These are phyloP conservation scores for Himalopsyche anomala DNA, from an alignment of 2,888 invertebrate species.

Conservation along the genomic window DNA sequence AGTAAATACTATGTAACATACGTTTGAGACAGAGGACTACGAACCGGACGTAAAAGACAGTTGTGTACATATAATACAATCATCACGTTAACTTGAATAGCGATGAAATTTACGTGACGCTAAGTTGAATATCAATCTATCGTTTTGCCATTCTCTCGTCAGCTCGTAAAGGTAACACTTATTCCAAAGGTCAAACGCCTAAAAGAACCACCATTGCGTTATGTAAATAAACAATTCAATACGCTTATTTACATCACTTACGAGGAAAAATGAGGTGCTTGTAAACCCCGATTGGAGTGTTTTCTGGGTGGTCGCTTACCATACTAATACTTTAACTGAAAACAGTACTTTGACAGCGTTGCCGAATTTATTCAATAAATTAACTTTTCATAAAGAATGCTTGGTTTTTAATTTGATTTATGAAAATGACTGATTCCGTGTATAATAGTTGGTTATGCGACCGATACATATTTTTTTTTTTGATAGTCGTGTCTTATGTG, in stretches of 20 bases:
- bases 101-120: too few species aligned
- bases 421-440: too few species aligned
- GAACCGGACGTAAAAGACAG: background rate
- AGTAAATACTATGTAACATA: background rate
- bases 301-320: too few species aligned
- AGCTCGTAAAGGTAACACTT: slow-evolving; percentile 35
- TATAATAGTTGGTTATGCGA: too few species aligned
- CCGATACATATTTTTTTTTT: too few species aligned
- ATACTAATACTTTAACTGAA: too few species aligned
- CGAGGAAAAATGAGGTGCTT: background rate
- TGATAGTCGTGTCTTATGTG: too few species aligned
- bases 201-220: slow-evolving; percentile 2
- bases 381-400: too few species aligned
- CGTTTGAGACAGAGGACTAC: background rate
- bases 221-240: slow-evolving; percentile 46
- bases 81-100: background rate
- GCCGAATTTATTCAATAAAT: too few species aligned
- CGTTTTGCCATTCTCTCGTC: background rate
- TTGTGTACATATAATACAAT: background rate
- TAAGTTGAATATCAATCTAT: background rate
- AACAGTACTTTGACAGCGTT: too few species aligned
- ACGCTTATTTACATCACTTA: slow-evolving; percentile 55
- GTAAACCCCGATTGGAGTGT: too few species aligned
- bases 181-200: slow-evolving; percentile 48
- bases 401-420: too few species aligned